phyloP scores from a whole-genome alignment of 2,113 vertebrate species.

The Condylura cristata region DNA sequence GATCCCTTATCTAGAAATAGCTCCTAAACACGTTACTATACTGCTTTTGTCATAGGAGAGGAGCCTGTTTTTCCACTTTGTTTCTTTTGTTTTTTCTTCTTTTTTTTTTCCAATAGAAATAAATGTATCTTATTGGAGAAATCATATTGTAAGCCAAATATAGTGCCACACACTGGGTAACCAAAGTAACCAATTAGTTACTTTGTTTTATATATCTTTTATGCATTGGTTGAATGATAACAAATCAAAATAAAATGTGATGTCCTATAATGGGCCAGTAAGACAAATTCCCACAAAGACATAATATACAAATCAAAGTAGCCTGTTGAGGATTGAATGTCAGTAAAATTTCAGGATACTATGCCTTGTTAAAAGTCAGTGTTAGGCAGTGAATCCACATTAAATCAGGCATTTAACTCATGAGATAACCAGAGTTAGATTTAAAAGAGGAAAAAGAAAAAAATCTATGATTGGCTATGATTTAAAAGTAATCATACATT shows the following conservation, averaged over 20 bases:
- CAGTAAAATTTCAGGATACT: neutral
- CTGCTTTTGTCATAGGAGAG: neutral
- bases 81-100: neutral
- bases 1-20: neutral
- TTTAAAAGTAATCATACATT: slow-evolving; percentile 56
- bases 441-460: slow-evolving; percentile 37
- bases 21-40: neutral
- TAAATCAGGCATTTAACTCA: slow-evolving; percentile 42
- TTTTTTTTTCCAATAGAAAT: neutral
- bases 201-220: neutral
- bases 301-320: neutral
- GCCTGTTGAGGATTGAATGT: neutral
- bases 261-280: neutral
- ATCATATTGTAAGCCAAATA: neutral
- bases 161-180: neutral
- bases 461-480: slow-evolving; percentile 32
- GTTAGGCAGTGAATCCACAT: slow-evolving; percentile 3
- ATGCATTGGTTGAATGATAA: neutral
- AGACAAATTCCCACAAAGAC: neutral
- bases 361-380: slow-evolving; percentile 36
- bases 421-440: neutral
- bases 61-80: neutral
- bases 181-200: neutral
- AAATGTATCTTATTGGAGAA: neutral
- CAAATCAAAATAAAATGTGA: neutral